Evolutionary conservation across 2,113 vertebrate genomes (phyloP).

Genomic region (Sula dactylatra): DNA sequence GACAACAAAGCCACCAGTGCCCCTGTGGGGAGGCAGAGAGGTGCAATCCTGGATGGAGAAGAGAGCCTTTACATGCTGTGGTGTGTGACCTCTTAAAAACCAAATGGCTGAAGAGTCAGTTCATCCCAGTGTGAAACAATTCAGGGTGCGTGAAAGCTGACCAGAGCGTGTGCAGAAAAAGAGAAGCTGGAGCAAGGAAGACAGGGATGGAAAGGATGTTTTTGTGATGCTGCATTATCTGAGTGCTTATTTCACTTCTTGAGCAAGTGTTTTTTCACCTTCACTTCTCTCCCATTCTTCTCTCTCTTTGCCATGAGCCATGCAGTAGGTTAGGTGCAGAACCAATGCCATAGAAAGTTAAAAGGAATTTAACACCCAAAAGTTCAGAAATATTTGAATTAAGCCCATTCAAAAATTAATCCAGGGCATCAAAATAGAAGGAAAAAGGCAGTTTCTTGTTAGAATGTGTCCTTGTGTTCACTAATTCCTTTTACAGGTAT

Average conservation of each 20-base stretch:
- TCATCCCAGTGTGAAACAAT: too few relatives aligned
- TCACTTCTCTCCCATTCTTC: background rate
- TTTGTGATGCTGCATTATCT: background rate
- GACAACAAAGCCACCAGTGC: background rate
- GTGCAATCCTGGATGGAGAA: background rate
- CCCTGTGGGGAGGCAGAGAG: background rate
- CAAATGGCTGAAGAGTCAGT: background rate
- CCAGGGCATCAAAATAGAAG: background rate
- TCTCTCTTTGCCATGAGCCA: background rate
- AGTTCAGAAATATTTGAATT: background rate
- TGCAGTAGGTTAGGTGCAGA: background rate
- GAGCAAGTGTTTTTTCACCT: background rate
- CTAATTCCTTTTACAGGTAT: conserved; percentile 60
- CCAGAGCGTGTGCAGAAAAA: background rate
- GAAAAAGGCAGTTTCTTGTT: background rate
- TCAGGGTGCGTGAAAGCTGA: background rate
- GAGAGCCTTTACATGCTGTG: background rate
- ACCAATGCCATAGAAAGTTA: background rate
- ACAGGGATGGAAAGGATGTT: background rate
- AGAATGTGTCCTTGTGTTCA: background rate
- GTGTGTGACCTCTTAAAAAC: background rate
- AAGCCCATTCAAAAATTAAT: background rate
- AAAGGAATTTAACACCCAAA: background rate
- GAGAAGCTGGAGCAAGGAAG: background rate
- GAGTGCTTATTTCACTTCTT: background rate